Conservation (phyloP, 2,113 vertebrate species). For the Cinclus cinclus region DNA sequence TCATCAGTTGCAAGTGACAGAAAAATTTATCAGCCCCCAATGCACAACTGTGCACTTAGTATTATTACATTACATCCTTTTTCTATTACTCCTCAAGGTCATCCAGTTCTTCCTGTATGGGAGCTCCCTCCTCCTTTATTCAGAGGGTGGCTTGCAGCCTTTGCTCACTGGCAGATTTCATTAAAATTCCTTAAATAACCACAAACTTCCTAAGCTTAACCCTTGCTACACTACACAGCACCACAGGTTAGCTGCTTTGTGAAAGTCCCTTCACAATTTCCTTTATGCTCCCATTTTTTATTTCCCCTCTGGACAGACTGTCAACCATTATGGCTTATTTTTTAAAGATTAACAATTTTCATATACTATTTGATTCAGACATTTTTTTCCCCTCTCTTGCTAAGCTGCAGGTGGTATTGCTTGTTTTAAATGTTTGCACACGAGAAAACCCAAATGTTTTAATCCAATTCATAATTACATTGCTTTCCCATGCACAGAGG, state of each 20-base stretch:
- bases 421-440: background rate
- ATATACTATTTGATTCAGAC: background rate
- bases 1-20: conserved; percentile 17
- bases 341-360: background rate
- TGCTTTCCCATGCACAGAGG: background rate
- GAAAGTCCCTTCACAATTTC: background rate
- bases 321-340: background rate
- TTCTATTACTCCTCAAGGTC: conserved; percentile 55
- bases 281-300: background rate
- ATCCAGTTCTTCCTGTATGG: background rate
- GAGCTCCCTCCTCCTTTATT: background rate
- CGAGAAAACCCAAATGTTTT: background rate
- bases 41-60: conserved; percentile 29
- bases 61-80: conserved; percentile 54
- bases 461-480: background rate
- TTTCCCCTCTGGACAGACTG: background rate
- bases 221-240: background rate
- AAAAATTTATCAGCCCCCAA: conserved; percentile 34
- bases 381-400: background rate
- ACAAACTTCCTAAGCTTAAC: conserved; percentile 20
- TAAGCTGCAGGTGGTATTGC: background rate
- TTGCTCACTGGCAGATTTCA: conserved; percentile 20
- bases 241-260: background rate
- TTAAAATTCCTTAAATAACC: conserved; percentile 44
- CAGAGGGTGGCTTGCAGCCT: background rate